Base-by-base conservation (phyloP, 2,888 invertebrate species). In the Frankliniella intonsa region DNA sequence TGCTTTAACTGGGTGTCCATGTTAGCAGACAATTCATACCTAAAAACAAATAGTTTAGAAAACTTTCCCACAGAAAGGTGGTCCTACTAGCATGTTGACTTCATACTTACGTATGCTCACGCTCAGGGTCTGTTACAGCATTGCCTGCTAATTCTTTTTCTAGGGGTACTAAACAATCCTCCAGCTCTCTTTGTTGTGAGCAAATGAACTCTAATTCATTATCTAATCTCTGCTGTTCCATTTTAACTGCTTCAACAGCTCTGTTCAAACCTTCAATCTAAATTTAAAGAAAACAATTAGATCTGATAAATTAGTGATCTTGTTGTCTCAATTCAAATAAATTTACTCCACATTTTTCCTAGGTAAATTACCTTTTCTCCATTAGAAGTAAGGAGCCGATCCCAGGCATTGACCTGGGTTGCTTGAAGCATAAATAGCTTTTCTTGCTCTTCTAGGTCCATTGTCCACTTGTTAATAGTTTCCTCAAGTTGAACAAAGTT, bases 371-470 rank as follows among this genome's bases (percentile, higher is more conserved):
- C 94, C 90, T 97, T 97, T 84, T 97, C 97, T 27, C 97, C 97
- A 87, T 98, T 98, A 49, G 93, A 92, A 82, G 97, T 95, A 1
- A 98, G 90, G 76, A 97, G 89, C 84, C 94, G 91, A 87, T 99
- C 98, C 98, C 98, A 98, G 0, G 96, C 95, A 88, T 98, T 98
- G 82, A 98, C 93, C 88, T 97, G 96, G 8, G 96, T 95, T 0
- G 98, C 98, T 88, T 98, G 98, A 87, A 96, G 95, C 83, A 96
- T 92, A 87, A 98, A 98, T 0, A 94, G 92, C 87, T 94, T 95
- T 87, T 98, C 97, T 87, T 97, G 97, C 84, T 97, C 97, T 85
- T 97, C 96, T 69, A 98, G 88, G 86, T 97, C 97, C 0, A 95
- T 87, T 0, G 94, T 96, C 97, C 97, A 98, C 88, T 98, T 97